Base-by-base conservation (phyloP, 1,140 invertebrate genomes). In the Ylistrum balloti region DNA sequence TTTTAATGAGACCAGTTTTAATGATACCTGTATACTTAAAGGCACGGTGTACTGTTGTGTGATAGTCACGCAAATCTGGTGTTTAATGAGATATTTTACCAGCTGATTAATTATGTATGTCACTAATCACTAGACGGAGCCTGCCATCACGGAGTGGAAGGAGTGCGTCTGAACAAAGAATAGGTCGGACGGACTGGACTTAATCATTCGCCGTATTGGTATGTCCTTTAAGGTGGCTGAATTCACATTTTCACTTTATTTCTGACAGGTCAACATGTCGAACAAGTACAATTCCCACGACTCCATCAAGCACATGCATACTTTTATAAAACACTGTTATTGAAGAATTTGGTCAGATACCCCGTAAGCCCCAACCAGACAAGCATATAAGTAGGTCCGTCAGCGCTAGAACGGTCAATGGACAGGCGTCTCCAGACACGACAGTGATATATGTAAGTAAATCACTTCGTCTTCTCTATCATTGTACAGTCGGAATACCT, bases 1-100 rank as follows among this genome's bases (percentile, higher is more conserved):
- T n/a, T n/a, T n/a, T n/a, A n/a, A n/a, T n/a, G n/a, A n/a, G n/a
- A n/a, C n/a, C n/a, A n/a, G n/a, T n/a, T n/a, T n/a, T n/a, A n/a
- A n/a, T n/a, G n/a, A n/a, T n/a, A n/a, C n/a, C n/a, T 74, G 56
- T 74, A 74, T 74, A 74, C 56, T n/a, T 74, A 28, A 74, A 74
- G 28, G n/a, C 56, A 74, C 22, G 28, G 7, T 74, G 56, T n/a
- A 74, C 56, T 74, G n/a, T 74, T 74, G n/a, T 74, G 9, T 28
- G 56, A 28, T 74, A n/a, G 56, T 74, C 56, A 74, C 56, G 56
- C 56, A 3, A 74, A 74, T 74, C 56, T 74, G 22, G 11, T n/a
- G 56, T 74, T 74, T 28, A 74, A 74, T 74, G 56, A 74, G 28
- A 74, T 74, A 74, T 3, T 74, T 74, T 9, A 74, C 56, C 56